phyloP scores from a whole-genome alignment of 2,888 invertebrate species.

The Polydrusus pterygomalis region DNA sequence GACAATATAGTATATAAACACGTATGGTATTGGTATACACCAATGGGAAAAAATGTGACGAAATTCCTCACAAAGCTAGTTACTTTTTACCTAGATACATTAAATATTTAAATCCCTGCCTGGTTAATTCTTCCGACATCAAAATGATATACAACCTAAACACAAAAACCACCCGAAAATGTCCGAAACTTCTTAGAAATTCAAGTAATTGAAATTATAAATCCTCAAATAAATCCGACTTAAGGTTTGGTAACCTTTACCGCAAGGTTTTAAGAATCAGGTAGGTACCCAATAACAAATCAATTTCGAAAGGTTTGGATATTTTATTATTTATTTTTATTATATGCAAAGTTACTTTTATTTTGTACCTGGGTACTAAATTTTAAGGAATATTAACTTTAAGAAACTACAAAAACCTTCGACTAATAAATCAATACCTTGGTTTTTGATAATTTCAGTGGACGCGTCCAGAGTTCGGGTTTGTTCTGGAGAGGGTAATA shows the following conservation, averaged over 20 bases:
- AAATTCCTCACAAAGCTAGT: not conserved
- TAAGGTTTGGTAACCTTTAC: constrained; percentile 13
- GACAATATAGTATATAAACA: too few species aligned
- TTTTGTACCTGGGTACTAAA: constrained; percentile 7
- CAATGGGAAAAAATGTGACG: not conserved
- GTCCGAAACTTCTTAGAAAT: constrained; percentile 29
- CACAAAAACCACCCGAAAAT: constrained; percentile 12
- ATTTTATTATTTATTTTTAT: too few species aligned
- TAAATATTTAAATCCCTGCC: constrained; percentile 16
- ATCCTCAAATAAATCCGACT: constrained; percentile 24
- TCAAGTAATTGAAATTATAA: constrained; percentile 35
- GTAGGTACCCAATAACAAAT: not conserved
- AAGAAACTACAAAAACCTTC: too few species aligned
- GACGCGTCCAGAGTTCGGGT: too few species aligned
- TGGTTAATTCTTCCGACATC: constrained; percentile 15
- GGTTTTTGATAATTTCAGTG: too few species aligned
- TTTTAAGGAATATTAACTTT: not conserved
- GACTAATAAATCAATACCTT: too few species aligned
- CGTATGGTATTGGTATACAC: too few species aligned
- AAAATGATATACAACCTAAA: constrained; percentile 33
- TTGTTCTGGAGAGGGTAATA: too few species aligned
- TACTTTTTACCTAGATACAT: constrained; percentile 20
- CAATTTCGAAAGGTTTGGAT: not conserved
- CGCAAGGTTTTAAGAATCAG: constrained; percentile 2
- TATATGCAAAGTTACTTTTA: constrained; percentile 13